phyloP scores from a whole-genome alignment of 2,113 vertebrate genomes.

The Malaclemys terrapin region DNA sequence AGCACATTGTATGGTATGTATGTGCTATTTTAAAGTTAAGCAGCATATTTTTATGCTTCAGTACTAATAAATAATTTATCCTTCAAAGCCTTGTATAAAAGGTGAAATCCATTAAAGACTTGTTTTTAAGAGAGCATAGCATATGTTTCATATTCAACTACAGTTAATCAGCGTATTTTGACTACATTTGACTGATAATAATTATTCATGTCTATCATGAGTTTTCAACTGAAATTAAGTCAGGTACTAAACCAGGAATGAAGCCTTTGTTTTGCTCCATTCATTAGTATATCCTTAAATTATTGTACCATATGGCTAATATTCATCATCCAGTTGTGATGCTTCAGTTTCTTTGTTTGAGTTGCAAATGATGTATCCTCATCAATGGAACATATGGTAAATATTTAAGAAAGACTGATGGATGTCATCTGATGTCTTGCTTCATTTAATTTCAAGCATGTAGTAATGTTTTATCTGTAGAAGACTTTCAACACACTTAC shows the following conservation, averaged over 20 bases:
- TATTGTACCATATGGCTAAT: not conserved
- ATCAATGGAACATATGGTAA: not conserved
- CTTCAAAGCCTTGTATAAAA: not conserved
- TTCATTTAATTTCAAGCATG: not conserved
- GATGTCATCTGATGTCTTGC: not conserved
- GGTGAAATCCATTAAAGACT: not conserved
- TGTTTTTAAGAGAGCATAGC: not conserved
- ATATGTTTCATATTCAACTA: not conserved
- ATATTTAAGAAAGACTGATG: not conserved
- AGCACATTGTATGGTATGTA: not conserved
- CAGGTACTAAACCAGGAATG: not conserved
- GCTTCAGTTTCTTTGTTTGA: not conserved
- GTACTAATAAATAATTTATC: not conserved
- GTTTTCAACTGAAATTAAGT: not conserved
- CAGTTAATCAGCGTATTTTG: not conserved
- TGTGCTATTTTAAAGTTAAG: not conserved
- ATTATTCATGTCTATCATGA: not conserved
- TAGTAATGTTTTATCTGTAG: not conserved
- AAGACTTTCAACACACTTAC: not conserved
- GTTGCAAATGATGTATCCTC: not conserved
- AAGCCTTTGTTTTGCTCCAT: not conserved
- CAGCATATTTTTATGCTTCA: not conserved
- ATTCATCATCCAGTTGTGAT: not conserved
- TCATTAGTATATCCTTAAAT: not conserved
- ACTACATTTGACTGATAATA: not conserved